Conservation (phyloP, 2,888 invertebrate genomes). For the Cosmorhoe ocellata region DNA sequence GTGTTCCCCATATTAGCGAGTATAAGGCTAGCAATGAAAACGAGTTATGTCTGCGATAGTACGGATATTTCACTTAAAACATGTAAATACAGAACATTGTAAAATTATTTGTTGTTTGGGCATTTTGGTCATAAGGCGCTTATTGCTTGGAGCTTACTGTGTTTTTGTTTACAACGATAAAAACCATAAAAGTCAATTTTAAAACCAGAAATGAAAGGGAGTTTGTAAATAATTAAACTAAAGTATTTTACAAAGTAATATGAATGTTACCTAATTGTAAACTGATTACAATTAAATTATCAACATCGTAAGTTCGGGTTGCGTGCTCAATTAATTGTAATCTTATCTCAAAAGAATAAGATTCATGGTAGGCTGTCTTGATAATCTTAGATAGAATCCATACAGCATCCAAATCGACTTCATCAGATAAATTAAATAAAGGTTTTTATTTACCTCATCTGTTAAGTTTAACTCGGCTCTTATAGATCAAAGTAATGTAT, state of each 20-base stretch:
- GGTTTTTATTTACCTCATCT: constrained; percentile 20
- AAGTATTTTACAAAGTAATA: constrained; percentile 5
- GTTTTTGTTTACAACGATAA: too few relatives aligned
- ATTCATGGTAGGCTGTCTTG: constrained; percentile 7
- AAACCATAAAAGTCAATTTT: not conserved
- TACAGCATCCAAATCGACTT: constrained; percentile 13
- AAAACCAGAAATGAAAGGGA: not conserved
- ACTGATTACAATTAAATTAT: constrained; percentile 14
- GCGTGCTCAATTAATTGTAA: constrained; percentile 10
- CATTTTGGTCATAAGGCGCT: too few relatives aligned
- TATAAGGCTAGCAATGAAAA: too few relatives aligned
- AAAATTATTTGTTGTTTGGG: too few relatives aligned
- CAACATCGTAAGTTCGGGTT: not conserved
- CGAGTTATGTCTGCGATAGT: constrained; percentile 17
- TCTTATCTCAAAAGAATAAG: constrained; percentile 12
- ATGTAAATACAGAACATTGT: too few relatives aligned
- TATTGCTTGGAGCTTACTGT: too few relatives aligned
- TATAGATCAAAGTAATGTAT: constrained; percentile 51
- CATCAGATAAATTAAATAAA: not conserved
- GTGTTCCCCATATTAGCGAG: constrained; percentile 10
- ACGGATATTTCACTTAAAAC: not conserved
- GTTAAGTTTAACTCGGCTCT: constrained; percentile 42
- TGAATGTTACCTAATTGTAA: constrained; percentile 27
- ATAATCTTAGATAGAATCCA: not conserved
- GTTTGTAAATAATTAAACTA: constrained; percentile 12